phyloP scores from a whole-genome alignment of 1,140 invertebrate species.

The Sogatella furcifera region DNA sequence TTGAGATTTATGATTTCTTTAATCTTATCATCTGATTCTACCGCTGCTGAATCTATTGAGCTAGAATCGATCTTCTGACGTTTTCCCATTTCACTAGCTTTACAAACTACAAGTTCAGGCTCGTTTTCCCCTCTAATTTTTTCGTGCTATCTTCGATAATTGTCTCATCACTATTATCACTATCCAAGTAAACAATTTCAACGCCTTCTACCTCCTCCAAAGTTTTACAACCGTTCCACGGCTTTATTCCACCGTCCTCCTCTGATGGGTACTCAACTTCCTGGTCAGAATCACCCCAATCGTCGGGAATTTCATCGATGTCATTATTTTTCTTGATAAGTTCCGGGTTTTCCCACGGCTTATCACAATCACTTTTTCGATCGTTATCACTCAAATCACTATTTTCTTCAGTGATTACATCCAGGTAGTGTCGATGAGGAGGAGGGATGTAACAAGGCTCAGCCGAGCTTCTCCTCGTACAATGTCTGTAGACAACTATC shows the following conservation, averaged over 20 bases:
- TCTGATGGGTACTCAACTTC: conserved; percentile 10
- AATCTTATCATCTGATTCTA: neutral
- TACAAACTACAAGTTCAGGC: neutral
- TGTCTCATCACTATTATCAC: conserved; percentile 1
- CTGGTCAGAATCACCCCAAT: conserved; percentile 13
- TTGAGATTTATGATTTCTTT: neutral
- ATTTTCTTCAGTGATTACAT: conserved; percentile 27
- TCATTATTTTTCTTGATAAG: conserved; percentile 17
- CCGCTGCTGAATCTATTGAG: neutral
- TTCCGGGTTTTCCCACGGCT: conserved; percentile 18
- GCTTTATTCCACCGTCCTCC: conserved; percentile 18
- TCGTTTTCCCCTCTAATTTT: too few relatives aligned
- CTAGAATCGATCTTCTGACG: too few relatives aligned
- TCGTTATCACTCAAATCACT: conserved; percentile 24
- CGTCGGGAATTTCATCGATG: conserved; percentile 13
- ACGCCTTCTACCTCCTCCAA: conserved; percentile 19
- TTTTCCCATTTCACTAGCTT: neutral
- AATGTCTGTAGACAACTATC: conserved; percentile 11
- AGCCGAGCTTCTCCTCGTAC: conserved; percentile 3
- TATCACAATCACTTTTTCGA: conserved; percentile 5
- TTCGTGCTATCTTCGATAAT: neutral
- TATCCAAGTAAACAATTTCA: conserved; percentile 9
- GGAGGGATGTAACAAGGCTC: conserved; percentile 17
- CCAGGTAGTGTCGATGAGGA: conserved; percentile 19
- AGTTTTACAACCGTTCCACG: conserved; percentile 17